Evolutionary conservation across 2,113 vertebrate species (phyloP), one percentile per base, ranked within the genome.

Genomic region (Myiagra hebetior): DNA sequence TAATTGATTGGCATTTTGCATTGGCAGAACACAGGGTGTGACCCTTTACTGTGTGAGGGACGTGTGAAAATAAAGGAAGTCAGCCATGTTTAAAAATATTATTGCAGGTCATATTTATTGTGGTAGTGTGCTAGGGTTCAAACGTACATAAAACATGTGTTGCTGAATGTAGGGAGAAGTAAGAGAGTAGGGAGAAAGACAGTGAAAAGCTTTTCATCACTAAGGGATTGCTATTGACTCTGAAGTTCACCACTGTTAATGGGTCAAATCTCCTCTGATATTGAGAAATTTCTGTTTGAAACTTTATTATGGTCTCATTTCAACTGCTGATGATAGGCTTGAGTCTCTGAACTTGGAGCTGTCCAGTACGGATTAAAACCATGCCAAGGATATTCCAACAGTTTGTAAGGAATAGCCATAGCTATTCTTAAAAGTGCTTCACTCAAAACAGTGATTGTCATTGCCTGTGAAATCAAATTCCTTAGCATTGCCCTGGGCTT

Each of bases 391-490:
- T 74, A 47, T 26, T 82, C 53, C 31, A 7, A 81, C 19, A 9
- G n/a, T 82, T 73, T 70, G 28, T 24, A 42, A 88, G 35, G 28
- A 86, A 52, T 74, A 76, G 16, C 21, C 47, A 27, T 44, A 49
- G 11, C 33, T 72, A 35, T 75, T 63, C 62, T 70, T 2, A 46
- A 91, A 87, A 52, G 19, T 50, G 11, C 3, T 86, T 50, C 68
- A 67, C 57, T 91, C 70, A 56, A 65, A 89, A 47, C 35, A 28
- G 46, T 87, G 63, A 79, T 56, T 41, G 80, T 80, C 55, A 73
- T 80, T 88, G 64, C 55, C 75, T 81, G 39, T 86, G 75, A 93
- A 91, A 76, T 76, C 73, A 81, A 94, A 92, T 87, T 77, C 47
- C 83, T 94, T 84, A 91, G 33, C 83, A 67, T 44, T 87, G 64